Base-by-base conservation (phyloP, 2,888 invertebrate species). In the Synanthedon vespiformis region DNA sequence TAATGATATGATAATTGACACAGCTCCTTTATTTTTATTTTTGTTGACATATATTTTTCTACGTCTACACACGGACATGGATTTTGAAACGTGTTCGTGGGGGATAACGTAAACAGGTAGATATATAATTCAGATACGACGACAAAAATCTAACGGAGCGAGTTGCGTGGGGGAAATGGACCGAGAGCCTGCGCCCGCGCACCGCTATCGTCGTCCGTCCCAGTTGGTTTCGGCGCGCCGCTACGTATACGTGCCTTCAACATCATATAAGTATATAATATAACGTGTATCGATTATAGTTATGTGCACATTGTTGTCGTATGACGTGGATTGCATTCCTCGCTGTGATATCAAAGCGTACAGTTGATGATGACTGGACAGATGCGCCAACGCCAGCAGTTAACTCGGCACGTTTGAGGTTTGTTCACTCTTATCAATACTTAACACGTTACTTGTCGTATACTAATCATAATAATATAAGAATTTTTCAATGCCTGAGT, bases 111-210 rank as follows among this genome's bases (percentile, higher is more conserved):
- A 62, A 64, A 58, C 59, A 61, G 56, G 65, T 62, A 64, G 65
- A 64, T 61, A 63, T 61, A 63, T 63, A 64, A 22, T 22, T 4
- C 22, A 22, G 22, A 22, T 22, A 22, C 22, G 22, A 62, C 63
- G 65, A 68, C 64, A 62, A 69, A 70, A 68, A 77, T 83, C 81
- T 84, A 85, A 83, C 83, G 82, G 81, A 72, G 77, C 76, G 75
- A 72, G 76, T 70, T 73, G 85, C 84, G 86, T 85, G 86, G 86
- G 86, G 86, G 86, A 85, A 87, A 83, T 86, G 85, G 82, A 77
- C 80, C 79, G 82, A 72, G 77, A 75, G 74, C 72, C 76, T 80
- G 83, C 73, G 82, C 80, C 73, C 76, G 82, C 79, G 81, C 82
- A 77, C 77, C 77, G 80, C 79, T 79, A 77, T 80, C 83, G 82